Evolutionary conservation across 2,113 vertebrate genomes (phyloP).

Genomic region (Brachypodius melanocephalos): DNA sequence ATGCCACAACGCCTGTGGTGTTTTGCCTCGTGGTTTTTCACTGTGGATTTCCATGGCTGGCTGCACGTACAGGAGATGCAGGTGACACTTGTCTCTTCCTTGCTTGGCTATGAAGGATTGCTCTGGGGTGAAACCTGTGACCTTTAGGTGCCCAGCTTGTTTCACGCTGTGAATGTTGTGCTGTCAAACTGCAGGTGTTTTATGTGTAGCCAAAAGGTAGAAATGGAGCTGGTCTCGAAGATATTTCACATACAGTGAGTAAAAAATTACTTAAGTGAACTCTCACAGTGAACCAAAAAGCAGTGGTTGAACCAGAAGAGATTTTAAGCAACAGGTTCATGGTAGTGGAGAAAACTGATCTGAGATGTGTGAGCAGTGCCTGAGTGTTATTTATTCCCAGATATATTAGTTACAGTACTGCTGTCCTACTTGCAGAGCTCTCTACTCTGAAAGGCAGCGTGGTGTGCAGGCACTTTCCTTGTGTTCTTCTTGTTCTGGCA

Average conservation of each 20-base stretch:
- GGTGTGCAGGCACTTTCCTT: background rate
- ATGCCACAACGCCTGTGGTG: background rate
- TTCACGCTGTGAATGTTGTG: background rate
- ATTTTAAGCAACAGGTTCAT: background rate
- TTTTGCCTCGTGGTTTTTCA: background rate
- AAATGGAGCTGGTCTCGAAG: background rate
- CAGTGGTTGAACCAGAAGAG: background rate
- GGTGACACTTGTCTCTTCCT: background rate
- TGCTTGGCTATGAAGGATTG: background rate
- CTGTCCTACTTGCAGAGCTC: background rate
- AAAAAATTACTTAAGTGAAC: background rate
- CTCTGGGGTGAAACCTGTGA: background rate
- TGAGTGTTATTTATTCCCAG: background rate
- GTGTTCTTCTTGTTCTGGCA: background rate
- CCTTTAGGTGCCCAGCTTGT: background rate
- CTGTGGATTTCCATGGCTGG: background rate
- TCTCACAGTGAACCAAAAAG: background rate
- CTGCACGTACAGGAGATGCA: background rate
- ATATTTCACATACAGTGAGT: background rate
- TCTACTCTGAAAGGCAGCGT: accelerated
- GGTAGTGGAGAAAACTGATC: background rate
- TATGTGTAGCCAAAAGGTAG: background rate
- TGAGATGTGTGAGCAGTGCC: background rate
- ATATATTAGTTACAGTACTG: background rate
- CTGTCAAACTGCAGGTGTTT: background rate